Evolutionary conservation across 2,797 vertebrate genomes (phyloP), one percentile per base, ranked within the genome.

Genomic region (Sylvilagus floridanus): DNA sequence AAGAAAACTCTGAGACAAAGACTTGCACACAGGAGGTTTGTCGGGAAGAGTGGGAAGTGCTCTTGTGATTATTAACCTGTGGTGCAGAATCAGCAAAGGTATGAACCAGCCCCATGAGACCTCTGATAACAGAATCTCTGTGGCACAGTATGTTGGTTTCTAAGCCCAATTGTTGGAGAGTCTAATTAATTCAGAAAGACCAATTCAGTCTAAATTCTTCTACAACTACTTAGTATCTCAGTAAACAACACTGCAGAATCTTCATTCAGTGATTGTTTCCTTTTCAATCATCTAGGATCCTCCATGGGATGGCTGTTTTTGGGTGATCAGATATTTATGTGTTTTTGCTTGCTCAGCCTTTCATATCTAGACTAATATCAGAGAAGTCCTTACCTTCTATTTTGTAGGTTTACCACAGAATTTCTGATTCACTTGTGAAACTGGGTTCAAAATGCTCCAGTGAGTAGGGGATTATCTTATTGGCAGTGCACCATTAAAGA

Each of bases 111-210:
- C 5, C 28, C 21, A 1, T 2, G 35, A 30, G 73, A 37, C 16
- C 5, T 63, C 5, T 3, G n/a, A 73, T 26, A 66, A 26, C 2
- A 1, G 66, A n/a, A 30, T 30, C 2, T 2, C 32, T 11, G 2
- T 12, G 17, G 28, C 7, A 47, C 30, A 60, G 37, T 7, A 62
- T 50, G 1, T 65, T 28, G 21, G 28, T 37, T 54, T 84, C 71
- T 17, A 77, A 72, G n/a, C 26, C 75, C 79, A 63, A 72, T 26
- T 13, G 7, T 4, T 19, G n/a, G 76, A 75, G 10, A 68, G 10
- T 54, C 22, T 12, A 26, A 65, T 84, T 35, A 52, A 75, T 32
- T 42, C 63, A 63, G 88, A 82, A 82, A 91, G 26, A 8, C 50
- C 7, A 21, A 16, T n/a, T 76, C 26, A 22, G 21, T 22, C 57